Percentiles rank a stretch among this genome's conserved stretches.
Conservation (phyloP, 2,888 invertebrate genomes). For the Eupsilia transversa region DNA sequence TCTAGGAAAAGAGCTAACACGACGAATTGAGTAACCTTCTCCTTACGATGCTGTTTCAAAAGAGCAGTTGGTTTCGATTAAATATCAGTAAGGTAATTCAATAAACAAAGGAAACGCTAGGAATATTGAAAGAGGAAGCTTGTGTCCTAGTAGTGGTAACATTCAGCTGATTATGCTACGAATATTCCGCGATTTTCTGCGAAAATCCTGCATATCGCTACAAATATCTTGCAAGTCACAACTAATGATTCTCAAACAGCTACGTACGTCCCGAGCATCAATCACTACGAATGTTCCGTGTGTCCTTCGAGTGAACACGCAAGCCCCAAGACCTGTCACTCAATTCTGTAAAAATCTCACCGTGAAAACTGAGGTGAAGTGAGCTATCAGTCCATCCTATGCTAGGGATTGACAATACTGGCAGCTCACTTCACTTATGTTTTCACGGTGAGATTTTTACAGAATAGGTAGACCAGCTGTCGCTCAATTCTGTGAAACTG, state of each 20-base stretch:
- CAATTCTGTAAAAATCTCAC: no score
- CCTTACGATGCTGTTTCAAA: constrained; percentile 12
- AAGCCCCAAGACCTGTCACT: no score
- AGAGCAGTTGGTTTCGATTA: not conserved
- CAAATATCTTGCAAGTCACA: not conserved
- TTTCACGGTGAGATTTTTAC: no score
- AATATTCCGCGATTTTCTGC: no score
- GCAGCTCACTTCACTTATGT: no score
- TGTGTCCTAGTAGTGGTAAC: no score
- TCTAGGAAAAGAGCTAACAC: constrained; percentile 20
- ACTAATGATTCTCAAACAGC: not conserved
- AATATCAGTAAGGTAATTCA: not conserved
- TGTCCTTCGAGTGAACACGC: not conserved
- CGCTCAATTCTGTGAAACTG: no score
- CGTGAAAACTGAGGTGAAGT: no score
- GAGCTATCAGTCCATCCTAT: no score
- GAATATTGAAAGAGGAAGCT: not conserved
- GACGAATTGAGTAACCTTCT: constrained; percentile 3
- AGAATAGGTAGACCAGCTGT: no score
- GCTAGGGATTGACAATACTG: no score
- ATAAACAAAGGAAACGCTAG: not conserved
- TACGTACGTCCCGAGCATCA: not conserved
- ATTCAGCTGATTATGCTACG: no score
- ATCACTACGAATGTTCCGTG: not conserved
- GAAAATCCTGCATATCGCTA: not conserved